phyloP scores from a whole-genome alignment of 2,797 vertebrate genomes.

The Melopsittacus undulatus region DNA sequence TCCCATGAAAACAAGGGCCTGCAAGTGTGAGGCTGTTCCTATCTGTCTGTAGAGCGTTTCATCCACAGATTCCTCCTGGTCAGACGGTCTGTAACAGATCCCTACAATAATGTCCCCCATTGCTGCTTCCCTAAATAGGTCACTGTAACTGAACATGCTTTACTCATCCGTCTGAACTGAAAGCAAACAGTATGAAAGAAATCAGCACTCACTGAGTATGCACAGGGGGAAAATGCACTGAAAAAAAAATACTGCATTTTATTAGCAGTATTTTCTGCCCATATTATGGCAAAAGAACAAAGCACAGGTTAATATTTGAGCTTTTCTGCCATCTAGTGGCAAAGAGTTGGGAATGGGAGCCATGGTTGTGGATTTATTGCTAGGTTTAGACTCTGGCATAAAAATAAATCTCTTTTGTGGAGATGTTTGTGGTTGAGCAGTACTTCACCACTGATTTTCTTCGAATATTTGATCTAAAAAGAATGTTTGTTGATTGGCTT shows the following conservation, averaged over 20 bases:
- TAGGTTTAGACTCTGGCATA: not conserved
- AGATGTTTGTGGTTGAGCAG: not conserved
- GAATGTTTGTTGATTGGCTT: not conserved
- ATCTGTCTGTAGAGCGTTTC: no score
- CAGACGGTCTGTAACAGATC: no score
- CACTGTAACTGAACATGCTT: not conserved
- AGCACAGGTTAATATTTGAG: not conserved
- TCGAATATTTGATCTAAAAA: not conserved
- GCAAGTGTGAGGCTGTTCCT: no score
- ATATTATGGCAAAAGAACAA: fast-evolving
- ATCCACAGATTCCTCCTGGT: no score
- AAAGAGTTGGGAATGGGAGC: fast-evolving
- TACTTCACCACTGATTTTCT: not conserved
- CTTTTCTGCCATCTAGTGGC: constrained; percentile 55
- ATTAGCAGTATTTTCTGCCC: not conserved
- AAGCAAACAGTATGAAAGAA: not conserved
- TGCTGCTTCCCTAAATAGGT: not conserved
- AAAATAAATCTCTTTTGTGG: not conserved
- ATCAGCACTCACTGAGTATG: not conserved
- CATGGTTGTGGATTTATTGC: fast-evolving
- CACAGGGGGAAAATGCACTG: not conserved
- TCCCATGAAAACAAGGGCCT: no score
- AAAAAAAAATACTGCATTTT: not conserved
- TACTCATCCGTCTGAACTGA: not conserved
- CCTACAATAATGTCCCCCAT: no score